Base-by-base conservation (phyloP, 2,113 vertebrate species). In the Lampris incognitus region DNA sequence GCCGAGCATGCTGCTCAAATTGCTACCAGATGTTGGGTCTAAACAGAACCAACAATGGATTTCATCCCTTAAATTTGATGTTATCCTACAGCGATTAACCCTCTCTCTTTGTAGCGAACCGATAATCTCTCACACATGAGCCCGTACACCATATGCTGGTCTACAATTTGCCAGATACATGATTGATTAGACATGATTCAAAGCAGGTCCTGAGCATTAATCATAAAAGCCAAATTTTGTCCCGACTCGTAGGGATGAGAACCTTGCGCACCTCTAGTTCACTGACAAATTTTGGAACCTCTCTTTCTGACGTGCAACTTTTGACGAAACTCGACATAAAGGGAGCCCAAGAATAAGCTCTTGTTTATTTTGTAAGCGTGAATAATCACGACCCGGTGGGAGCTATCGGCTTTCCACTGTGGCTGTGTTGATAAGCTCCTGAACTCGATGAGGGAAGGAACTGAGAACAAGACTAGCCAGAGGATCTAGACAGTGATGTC, bases 401-500 rank as follows among this genome's bases (percentile, higher is more conserved):
- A 3, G 49, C 48, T 84, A 78, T 85, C 81, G 69, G 75, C 60
- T 77, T 73, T 38, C 65, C 66, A 9, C 59, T 70, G 64, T 41
- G 54, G 60, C 46, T 48, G 49, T n/a, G 50, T 61, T 89, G 82
- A 89, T 86, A 85, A 87, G 76, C n/a, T 48, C 51, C 7, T 54
- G 66, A 73, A 39, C 7, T 60, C n/a, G 70, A 79, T 75, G 42
- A 85, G 57, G 44, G 60, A 71, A 85, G 46, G 52, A 85, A 74
- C 50, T 70, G 62, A 72, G 63, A 48, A 52, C 65, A 13, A 10
- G 58, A 10, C 46, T 51, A 52, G 70, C 51, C 73, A 79, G 79
- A 88, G 72, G 78, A 85, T 74, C 51, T 13, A 91, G 91, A 89
- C 61, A 51, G 65, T 92, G 87, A 92, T 74, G 87, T 92, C 86